Percentiles rank a stretch among this genome's conserved stretches.
Evolutionary conservation across 2,113 vertebrate genomes (phyloP).

Genomic region (Cebus imitator): DNA sequence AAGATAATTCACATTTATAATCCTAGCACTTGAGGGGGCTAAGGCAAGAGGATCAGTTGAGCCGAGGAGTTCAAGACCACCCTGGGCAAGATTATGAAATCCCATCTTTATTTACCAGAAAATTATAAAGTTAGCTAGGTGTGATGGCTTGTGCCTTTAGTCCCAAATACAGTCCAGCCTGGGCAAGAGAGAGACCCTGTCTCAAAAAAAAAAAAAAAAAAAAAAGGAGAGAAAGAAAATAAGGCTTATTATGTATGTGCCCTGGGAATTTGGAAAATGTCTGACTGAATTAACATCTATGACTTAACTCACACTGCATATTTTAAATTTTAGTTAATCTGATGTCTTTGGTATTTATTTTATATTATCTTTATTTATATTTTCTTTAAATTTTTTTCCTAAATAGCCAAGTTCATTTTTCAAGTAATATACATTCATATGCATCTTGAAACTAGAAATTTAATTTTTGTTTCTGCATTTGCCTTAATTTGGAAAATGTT

Average conservation of each 20-base stretch:
- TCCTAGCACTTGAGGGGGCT: too few species aligned
- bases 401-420: constrained; percentile 47
- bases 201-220: too few species aligned
- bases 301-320: neutral
- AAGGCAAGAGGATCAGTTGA: too few species aligned
- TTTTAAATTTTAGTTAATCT: constrained; percentile 20
- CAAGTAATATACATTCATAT: neutral
- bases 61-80: too few species aligned
- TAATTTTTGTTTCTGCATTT: constrained; percentile 35
- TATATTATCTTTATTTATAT: neutral
- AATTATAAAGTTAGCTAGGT: too few species aligned
- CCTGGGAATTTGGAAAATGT: constrained; percentile 24
- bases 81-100: too few species aligned
- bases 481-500: constrained; percentile 37
- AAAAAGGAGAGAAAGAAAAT: too few species aligned
- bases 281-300: neutral
- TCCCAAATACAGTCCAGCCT: too few species aligned
- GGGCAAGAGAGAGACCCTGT: too few species aligned
- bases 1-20: too few species aligned
- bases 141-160: too few species aligned
- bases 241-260: neutral
- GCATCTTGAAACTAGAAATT: constrained; percentile 14
- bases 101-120: too few species aligned
- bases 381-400: neutral
- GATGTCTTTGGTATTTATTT: neutral